Conservation (phyloP, 2,113 vertebrate species). For the Brienomyrus longianalis region DNA sequence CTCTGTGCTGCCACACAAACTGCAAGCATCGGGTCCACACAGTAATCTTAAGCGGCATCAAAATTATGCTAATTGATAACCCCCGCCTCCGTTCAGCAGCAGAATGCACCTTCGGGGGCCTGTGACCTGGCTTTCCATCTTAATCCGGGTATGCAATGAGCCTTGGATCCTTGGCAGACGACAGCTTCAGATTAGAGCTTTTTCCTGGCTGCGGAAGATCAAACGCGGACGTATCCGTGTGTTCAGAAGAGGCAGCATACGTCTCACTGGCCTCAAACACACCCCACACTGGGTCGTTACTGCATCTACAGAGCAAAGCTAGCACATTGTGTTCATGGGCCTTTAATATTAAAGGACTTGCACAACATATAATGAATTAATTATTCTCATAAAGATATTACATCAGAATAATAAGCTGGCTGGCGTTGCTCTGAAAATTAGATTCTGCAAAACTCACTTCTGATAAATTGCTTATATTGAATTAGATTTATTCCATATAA, state of each 20-base stretch:
- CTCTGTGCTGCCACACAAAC: constrained; percentile 52
- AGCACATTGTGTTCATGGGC: neutral
- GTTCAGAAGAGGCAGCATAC: neutral
- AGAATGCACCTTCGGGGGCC: neutral
- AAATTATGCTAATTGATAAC: constrained; percentile 62
- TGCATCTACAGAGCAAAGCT: neutral
- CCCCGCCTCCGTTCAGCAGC: constrained; percentile 37
- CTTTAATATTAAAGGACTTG: neutral
- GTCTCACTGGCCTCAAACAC: neutral
- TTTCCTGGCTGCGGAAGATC: neutral
- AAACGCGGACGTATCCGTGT: neutral
- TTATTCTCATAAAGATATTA: neutral
- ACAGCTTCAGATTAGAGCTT: neutral
- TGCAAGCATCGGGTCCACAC: constrained; percentile 43
- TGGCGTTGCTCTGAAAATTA: neutral
- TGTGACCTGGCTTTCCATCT: neutral
- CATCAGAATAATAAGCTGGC: neutral
- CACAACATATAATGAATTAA: neutral
- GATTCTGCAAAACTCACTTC: neutral
- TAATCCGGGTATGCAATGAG: neutral
- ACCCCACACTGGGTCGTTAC: neutral
- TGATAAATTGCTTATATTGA: constrained; percentile 1
- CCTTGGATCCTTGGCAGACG: neutral
- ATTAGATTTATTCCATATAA: neutral
- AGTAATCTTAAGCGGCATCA: constrained; percentile 52